Conservation (phyloP, 1,140 invertebrate species). For the Bombyx mori region DNA sequence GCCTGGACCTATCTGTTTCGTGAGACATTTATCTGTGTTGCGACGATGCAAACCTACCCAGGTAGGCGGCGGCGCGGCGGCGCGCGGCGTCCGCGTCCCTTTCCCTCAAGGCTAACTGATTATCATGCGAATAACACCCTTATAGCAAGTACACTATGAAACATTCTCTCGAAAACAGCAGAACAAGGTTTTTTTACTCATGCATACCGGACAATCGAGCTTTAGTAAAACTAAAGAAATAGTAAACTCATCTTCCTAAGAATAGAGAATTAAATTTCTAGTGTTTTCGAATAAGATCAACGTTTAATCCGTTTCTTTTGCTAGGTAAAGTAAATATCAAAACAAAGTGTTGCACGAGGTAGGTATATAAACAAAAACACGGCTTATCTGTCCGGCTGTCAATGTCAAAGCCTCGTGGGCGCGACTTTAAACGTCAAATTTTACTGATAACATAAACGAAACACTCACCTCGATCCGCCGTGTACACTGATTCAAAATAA, state of each 20-base stretch:
- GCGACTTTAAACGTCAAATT: conserved; percentile 11
- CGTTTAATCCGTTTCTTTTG: no score
- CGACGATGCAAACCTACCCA: conserved; percentile 44
- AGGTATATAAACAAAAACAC: conserved; percentile 43
- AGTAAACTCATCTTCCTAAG: conserved; percentile 6
- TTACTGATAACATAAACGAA: conserved; percentile 9
- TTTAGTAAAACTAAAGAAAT: conserved; percentile 21
- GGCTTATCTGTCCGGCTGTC: conserved; percentile 28
- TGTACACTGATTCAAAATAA: background rate
- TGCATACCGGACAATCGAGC: conserved; percentile 34
- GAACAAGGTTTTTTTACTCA: conserved; percentile 28
- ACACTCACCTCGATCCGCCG: conserved; percentile 17
- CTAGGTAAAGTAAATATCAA: no score
- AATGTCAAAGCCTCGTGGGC: conserved; percentile 38
- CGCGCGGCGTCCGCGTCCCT: conserved; percentile 44
- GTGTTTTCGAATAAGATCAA: no score
- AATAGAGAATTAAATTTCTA: no score
- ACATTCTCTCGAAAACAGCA: conserved; percentile 12
- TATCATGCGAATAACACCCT: conserved; percentile 26
- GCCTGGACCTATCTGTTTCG: no score
- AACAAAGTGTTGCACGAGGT: no score
- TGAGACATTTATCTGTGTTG: no score
- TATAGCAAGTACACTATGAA: conserved; percentile 10
- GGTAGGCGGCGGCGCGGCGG: conserved; percentile 46
- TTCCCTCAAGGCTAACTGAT: conserved; percentile 53